Evolutionary conservation across 1,140 invertebrate species (phyloP).

Genomic region (Plutomurus gul): DNA sequence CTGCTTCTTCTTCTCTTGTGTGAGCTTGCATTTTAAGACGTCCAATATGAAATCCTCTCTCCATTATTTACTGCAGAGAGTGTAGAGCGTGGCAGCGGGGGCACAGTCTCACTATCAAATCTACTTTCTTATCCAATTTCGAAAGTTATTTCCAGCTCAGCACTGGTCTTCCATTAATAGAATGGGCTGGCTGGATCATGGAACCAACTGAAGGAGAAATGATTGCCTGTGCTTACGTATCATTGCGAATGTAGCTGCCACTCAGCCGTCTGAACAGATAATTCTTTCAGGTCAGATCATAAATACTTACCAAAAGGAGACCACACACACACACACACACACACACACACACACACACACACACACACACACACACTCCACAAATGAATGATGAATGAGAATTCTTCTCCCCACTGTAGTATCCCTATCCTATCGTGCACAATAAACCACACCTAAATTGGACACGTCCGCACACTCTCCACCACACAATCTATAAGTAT

Average conservation of each 20-base stretch:
- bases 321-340: background rate
- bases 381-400: background rate
- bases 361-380: background rate
- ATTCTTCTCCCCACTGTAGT: background rate
- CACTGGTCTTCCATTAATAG: background rate
- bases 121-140: background rate
- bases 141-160: background rate
- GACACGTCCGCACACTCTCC: no score
- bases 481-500: no score
- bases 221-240: no score
- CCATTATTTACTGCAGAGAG: constrained; percentile 21
- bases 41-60: constrained; percentile 10
- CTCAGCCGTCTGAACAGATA: background rate
- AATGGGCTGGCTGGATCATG: background rate
- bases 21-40: background rate
- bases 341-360: background rate
- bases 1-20: background rate
- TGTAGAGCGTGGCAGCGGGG: no score
- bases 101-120: constrained; percentile 5
- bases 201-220: background rate
- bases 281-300: background rate
- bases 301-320: no score
- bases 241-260: no score
- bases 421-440: background rate
- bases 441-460: background rate